These are phyloP conservation scores for Platycercus adscitus DNA, from an alignment of 2,113 vertebrate genomes.

Conservation along the genomic window DNA sequence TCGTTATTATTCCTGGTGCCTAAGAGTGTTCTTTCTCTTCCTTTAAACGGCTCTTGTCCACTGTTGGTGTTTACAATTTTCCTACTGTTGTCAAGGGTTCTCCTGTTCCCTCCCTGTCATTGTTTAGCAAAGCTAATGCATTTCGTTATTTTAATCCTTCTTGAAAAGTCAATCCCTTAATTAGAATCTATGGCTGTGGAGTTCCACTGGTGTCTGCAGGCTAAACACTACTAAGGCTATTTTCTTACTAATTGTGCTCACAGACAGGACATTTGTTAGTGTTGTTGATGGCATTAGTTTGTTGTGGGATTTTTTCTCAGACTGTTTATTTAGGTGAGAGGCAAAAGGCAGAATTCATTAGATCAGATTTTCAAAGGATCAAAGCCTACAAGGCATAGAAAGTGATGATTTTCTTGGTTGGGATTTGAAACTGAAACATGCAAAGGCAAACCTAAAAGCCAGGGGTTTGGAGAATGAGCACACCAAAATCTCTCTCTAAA, in stretches of 20 bases:
- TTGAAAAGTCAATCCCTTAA: slow-evolving; percentile 67
- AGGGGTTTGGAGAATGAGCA: background rate
- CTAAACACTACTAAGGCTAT: slow-evolving; percentile 25
- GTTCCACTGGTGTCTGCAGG: slow-evolving; percentile 30
- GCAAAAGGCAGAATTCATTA: background rate
- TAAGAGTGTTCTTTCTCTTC: slow-evolving; percentile 9
- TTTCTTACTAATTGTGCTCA: slow-evolving; percentile 45
- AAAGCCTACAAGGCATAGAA: background rate
- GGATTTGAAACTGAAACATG: background rate
- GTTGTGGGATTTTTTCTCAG: background rate
- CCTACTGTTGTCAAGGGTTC: slow-evolving; percentile 17
- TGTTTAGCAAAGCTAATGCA: slow-evolving; percentile 36
- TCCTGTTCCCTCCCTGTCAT: slow-evolving; percentile 7
- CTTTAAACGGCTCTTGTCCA: slow-evolving; percentile 24
- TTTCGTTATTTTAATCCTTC: slow-evolving; percentile 63
- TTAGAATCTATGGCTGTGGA: slow-evolving; percentile 50
- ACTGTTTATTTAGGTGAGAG: slow-evolving; percentile 20
- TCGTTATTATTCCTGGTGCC: background rate
- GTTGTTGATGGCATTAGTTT: slow-evolving; percentile 9
- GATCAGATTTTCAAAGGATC: background rate
- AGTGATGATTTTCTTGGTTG: background rate
- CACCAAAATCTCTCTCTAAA: background rate
- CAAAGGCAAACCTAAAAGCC: background rate
- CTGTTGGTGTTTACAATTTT: slow-evolving; percentile 30
- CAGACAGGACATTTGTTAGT: slow-evolving; percentile 39